Conservation (phyloP, 1,140 invertebrate species). For the Drosophila pandora region DNA sequence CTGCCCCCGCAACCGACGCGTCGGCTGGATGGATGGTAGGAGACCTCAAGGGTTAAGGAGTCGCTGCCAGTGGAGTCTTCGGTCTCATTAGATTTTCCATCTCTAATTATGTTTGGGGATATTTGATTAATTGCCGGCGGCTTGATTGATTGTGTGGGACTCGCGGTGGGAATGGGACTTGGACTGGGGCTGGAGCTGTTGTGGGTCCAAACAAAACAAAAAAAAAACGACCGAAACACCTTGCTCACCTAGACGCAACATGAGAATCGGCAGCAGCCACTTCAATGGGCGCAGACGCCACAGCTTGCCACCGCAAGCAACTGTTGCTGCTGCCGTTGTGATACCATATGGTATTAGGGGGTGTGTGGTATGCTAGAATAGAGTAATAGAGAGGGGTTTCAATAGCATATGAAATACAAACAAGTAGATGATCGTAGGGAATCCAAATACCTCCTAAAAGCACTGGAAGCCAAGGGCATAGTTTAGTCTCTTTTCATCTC, state of each 20-base stretch:
- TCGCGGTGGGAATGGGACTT: slow-evolving; percentile 16
- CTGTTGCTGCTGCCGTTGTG: slow-evolving; percentile 68
- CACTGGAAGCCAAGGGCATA: too few relatives aligned
- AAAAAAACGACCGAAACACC: slow-evolving; percentile 2
- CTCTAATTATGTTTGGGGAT: slow-evolving; percentile 77
- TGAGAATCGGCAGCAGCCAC: slow-evolving; percentile 28
- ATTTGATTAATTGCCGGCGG: slow-evolving; percentile 80
- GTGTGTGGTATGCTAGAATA: neutral
- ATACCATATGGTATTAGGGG: neutral
- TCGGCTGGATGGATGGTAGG: neutral
- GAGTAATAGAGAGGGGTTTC: neutral
- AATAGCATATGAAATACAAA: neutral
- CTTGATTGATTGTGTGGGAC: slow-evolving; percentile 74
- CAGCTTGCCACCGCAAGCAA: slow-evolving; percentile 69
- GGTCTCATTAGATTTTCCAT: slow-evolving; percentile 79
- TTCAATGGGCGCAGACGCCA: slow-evolving; percentile 70
- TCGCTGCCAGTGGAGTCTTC: slow-evolving; percentile 3
- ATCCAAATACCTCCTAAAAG: neutral
- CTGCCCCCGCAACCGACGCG: slow-evolving; percentile 68
- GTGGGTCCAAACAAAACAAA: neutral
- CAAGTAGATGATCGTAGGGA: too few relatives aligned
- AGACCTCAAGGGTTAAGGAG: slow-evolving; percentile 21
- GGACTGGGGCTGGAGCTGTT: slow-evolving; percentile 10
- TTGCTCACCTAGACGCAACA: slow-evolving; percentile 8
- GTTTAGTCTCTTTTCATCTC: too few relatives aligned